Evolutionary conservation across 2,888 invertebrate genomes (phyloP).

Genomic region (Mimumesa dahlbomi): DNA sequence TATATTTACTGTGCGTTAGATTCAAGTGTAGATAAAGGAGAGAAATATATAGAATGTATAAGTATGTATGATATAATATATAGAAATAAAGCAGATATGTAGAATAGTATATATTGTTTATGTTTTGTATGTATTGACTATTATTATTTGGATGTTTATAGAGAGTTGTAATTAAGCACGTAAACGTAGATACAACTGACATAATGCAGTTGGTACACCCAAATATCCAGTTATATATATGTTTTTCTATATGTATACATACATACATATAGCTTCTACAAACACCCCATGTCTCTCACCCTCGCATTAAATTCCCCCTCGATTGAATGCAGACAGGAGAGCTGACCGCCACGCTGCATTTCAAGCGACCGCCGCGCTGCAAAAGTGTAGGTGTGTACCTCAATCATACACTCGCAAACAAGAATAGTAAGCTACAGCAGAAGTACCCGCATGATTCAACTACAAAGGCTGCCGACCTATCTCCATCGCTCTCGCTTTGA

Average conservation of each 20-base stretch:
- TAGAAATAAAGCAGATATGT: too few relatives aligned
- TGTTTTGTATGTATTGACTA: too few relatives aligned
- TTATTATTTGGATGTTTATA: too few relatives aligned
- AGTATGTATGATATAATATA: too few relatives aligned
- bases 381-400: slow-evolving; percentile 38
- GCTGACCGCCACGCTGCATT: slow-evolving; percentile 50
- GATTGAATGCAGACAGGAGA: slow-evolving; percentile 49
- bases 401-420: slow-evolving; percentile 26
- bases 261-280: slow-evolving; percentile 14
- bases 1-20: too few relatives aligned
- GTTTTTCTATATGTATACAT: slow-evolving; percentile 41
- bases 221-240: too few relatives aligned
- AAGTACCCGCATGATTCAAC: slow-evolving; percentile 31
- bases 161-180: too few relatives aligned
- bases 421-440: slow-evolving; percentile 40
- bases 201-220: too few relatives aligned
- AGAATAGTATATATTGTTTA: too few relatives aligned
- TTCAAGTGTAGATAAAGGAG: too few relatives aligned
- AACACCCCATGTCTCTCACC: slow-evolving; percentile 37
- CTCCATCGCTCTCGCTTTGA: slow-evolving; percentile 37
- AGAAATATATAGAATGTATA: too few relatives aligned
- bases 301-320: slow-evolving; percentile 47
- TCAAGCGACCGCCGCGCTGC: slow-evolving; percentile 27
- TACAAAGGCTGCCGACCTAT: slow-evolving; percentile 51
- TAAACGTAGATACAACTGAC: too few relatives aligned